Evolutionary conservation across 2,113 vertebrate genomes (phyloP).

Genomic region (Glaucomys volans): DNA sequence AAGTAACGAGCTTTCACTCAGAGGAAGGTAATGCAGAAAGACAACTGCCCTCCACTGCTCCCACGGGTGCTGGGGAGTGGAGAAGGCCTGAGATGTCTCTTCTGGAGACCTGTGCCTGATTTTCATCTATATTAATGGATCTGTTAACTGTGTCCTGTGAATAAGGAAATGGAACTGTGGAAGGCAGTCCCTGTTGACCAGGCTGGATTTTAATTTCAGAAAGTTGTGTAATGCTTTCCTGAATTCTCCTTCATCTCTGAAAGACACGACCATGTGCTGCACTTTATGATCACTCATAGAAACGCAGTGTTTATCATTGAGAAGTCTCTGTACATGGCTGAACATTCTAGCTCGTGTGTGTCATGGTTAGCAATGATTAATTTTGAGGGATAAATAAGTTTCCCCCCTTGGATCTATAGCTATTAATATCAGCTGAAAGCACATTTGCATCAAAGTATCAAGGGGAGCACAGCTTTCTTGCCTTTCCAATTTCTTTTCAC

Average conservation of each 20-base stretch:
- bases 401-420: not conserved
- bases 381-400: not conserved
- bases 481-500: slow-evolving; percentile 25
- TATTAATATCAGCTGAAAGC: slow-evolving; percentile 38
- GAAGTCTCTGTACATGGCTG: not conserved
- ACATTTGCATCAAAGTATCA: not conserved
- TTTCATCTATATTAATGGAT: slow-evolving; percentile 1
- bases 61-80: not conserved
- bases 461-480: not conserved
- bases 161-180: slow-evolving; percentile 32
- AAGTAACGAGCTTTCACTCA: slow-evolving; percentile 29
- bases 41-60: not conserved
- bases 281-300: slow-evolving; percentile 7
- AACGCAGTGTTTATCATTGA: not conserved
- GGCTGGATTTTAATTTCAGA: slow-evolving; percentile 43
- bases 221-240: not conserved
- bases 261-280: not conserved
- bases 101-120: not conserved
- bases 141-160: not conserved
- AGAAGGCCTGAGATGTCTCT: not conserved
- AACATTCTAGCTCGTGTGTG: not conserved
- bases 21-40: not conserved
- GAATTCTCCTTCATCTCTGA: slow-evolving; percentile 14
- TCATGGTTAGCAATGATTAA: slow-evolving; percentile 30
- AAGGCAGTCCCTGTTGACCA: not conserved